Evolutionary conservation across 2,797 vertebrate species (phyloP).

Genomic region (Chromobotia macracanthus): DNA sequence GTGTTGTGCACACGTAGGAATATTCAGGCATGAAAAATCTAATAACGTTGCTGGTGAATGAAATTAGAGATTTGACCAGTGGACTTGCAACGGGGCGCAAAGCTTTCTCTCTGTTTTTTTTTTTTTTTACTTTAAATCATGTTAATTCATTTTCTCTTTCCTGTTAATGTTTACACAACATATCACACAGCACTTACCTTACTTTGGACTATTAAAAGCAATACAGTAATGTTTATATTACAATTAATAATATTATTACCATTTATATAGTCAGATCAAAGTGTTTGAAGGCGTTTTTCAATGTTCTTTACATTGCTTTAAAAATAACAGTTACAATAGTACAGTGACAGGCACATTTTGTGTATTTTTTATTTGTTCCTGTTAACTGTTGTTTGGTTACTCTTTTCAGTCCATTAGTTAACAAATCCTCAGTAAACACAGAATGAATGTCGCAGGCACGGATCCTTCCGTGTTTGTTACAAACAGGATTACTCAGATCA

Average conservation of each 20-base stretch:
- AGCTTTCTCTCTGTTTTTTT: neutral
- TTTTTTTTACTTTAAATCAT: neutral
- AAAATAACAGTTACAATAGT: neutral
- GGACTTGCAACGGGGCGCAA: neutral
- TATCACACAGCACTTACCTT: neutral
- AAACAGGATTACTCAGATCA: neutral
- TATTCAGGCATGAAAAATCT: neutral
- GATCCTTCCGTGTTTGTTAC: no score
- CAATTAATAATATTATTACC: no score
- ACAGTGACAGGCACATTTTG: neutral
- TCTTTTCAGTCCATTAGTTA: neutral
- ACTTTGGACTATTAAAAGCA: neutral
- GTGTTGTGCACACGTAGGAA: neutral
- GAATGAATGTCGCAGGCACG: neutral
- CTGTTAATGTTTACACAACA: neutral
- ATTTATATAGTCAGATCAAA: no score
- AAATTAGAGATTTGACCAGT: constrained; percentile 14
- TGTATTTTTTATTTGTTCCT: neutral
- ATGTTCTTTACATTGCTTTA: no score
- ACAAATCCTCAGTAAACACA: neutral
- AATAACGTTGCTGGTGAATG: neutral
- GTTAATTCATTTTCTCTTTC: neutral
- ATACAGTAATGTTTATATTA: no score
- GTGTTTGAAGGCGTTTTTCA: no score
- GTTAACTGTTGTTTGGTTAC: neutral